Base-by-base conservation (phyloP, 2,888 invertebrate species). In the Lochmaea crataegi region DNA sequence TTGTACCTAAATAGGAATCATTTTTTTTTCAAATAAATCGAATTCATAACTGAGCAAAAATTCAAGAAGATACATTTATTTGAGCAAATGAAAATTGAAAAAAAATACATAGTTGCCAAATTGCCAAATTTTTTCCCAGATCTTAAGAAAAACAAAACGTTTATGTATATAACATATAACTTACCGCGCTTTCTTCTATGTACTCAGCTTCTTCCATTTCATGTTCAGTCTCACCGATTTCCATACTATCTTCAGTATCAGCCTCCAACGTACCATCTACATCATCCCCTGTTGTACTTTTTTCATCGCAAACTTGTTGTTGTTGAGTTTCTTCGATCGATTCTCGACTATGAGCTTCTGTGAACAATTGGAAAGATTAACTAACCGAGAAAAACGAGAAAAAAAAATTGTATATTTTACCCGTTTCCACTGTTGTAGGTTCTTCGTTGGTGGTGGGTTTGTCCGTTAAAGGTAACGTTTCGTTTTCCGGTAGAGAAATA, bases 211-310 rank as follows among this genome's bases (percentile, higher is more conserved):
- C 68, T 16, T 22, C 61, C 38, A 71, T 64, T 68, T 74, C 60
- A 57, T 63, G 56, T 58, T 75, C 75, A 18, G 65, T 57, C 68
- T 80, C 80, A 60, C 81, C 80, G 32, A 81, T 75, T 60, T 83
- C 82, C 81, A 81, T 81, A 11, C 80, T 75, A 76, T 81, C 81
- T 70, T 77, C 79, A 60, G 16, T 68, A 60, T 26, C 67, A 22
- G 67, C 65, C 16, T 65, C 66, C 64, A 57, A 32, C 41, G 26
- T 70, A 22, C 72, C 61, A 69, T 74, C 73, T 11, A 77, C 63
- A 63, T 18, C n/a, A 65, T 75, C 75, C 9, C 68, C 64, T 18
- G 51, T 61, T 32, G 51, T 65, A 60, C 57, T 65, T 56, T 65
- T 72, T 12, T 51, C 68, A 18, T 41, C 53, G 41, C 16, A 26